These are phyloP conservation scores for Enteromius thamalakanensis DNA, from an alignment of 2,797 vertebrate genomes.

Conservation along the genomic window DNA sequence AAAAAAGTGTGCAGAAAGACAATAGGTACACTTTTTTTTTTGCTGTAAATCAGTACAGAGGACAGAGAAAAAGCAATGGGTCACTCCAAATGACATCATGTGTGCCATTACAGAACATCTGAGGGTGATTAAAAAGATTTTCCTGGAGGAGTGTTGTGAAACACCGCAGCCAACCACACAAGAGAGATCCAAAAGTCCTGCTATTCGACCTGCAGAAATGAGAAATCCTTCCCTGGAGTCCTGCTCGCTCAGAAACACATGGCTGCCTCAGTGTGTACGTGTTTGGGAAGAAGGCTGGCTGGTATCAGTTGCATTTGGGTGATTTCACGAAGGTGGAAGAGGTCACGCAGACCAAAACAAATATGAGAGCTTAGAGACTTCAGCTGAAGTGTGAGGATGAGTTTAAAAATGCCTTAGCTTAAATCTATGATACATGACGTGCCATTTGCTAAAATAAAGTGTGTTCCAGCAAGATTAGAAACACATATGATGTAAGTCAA, in stretches of 20 bases:
- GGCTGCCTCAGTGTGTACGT: slow-evolving; percentile 17
- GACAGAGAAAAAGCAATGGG: slow-evolving; percentile 37
- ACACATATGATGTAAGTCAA: slow-evolving; percentile 9
- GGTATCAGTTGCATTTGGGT: slow-evolving; percentile 32
- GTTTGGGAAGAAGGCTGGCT: slow-evolving; percentile 27
- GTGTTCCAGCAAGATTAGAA: slow-evolving; percentile 35
- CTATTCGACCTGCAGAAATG: slow-evolving; percentile 44
- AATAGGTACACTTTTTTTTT: neutral
- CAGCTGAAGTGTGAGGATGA: slow-evolving; percentile 30
- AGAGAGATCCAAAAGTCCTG: slow-evolving; percentile 54
- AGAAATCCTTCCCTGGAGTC: slow-evolving; percentile 43
- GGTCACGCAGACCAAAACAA: slow-evolving; percentile 40
- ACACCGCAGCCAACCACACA: slow-evolving; percentile 57
- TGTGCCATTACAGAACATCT: slow-evolving; percentile 62
- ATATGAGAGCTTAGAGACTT: slow-evolving; percentile 7
- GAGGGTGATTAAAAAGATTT: slow-evolving; percentile 62
- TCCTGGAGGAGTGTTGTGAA: slow-evolving; percentile 62
- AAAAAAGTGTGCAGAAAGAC: slow-evolving; percentile 14
- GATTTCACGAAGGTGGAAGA: slow-evolving; percentile 26
- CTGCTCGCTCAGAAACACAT: slow-evolving; percentile 14
- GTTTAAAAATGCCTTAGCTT: slow-evolving; percentile 38
- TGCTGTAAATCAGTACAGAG: slow-evolving; percentile 36
- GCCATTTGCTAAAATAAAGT: slow-evolving; percentile 14
- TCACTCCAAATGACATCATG: slow-evolving; percentile 60
- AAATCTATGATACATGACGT: slow-evolving; percentile 33